Percentiles rank a stretch among this genome's conserved stretches.
Evolutionary conservation across 2,113 vertebrate genomes (phyloP).

Genomic region (Electrona antarctica): DNA sequence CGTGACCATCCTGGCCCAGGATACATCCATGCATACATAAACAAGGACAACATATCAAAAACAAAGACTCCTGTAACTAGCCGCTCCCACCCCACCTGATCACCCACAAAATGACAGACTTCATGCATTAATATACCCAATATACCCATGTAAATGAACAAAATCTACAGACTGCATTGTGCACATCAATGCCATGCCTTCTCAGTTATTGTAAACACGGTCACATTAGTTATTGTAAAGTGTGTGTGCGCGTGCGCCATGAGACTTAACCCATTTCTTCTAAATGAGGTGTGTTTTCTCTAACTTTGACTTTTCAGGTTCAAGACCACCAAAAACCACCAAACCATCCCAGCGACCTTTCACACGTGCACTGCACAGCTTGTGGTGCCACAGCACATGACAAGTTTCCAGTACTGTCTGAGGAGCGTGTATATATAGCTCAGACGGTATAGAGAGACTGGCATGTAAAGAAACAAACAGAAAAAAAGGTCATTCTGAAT

Average conservation of each 20-base stretch:
- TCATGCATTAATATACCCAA: too few relatives aligned
- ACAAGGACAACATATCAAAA: too few relatives aligned
- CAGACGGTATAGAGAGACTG: background rate
- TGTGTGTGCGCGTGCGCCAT: background rate
- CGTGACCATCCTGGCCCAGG: too few relatives aligned
- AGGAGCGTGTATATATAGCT: background rate
- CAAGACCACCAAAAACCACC: slow-evolving; percentile 36
- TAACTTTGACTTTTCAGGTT: slow-evolving; percentile 27
- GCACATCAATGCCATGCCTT: background rate
- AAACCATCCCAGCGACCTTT: background rate
- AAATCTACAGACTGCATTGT: too few relatives aligned
- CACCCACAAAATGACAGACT: too few relatives aligned
- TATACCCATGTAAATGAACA: too few relatives aligned
- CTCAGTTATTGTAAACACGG: background rate
- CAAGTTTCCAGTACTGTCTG: slow-evolving; percentile 44
- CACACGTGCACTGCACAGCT: slow-evolving; percentile 46
- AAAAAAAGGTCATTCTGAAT: slow-evolving; percentile 28
- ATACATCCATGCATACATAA: too few relatives aligned
- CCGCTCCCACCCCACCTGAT: too few relatives aligned
- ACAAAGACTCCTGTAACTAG: too few relatives aligned
- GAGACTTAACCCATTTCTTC: slow-evolving; percentile 48
- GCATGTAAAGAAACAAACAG: background rate
- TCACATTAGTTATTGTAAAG: slow-evolving; percentile 46
- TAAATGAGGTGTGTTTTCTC: slow-evolving; percentile 55
- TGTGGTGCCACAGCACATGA: slow-evolving; percentile 34